These are phyloP conservation scores for Drosophila maculinotata DNA, from an alignment of 2,888 invertebrate genomes.

Conservation along the genomic window DNA sequence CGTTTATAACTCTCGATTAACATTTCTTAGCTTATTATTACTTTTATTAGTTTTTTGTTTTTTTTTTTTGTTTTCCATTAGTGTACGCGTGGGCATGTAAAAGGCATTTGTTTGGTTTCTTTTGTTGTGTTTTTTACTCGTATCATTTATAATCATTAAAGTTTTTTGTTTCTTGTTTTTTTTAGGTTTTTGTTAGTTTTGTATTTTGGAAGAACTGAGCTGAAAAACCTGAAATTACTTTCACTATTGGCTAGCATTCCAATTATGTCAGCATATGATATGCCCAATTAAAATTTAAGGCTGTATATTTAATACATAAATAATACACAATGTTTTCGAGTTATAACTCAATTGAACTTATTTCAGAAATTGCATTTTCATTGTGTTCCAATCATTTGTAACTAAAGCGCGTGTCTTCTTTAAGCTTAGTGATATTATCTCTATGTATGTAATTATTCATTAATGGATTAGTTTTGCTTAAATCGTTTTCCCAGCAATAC, in stretches of 20 bases:
- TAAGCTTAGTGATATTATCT: slow-evolving; percentile 74
- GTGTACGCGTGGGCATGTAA: slow-evolving; percentile 81
- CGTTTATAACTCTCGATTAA: slow-evolving; percentile 41
- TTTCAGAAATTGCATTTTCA: slow-evolving; percentile 33
- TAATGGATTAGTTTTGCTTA: slow-evolving; percentile 59
- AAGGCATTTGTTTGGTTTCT: slow-evolving; percentile 81
- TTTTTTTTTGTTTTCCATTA: slow-evolving; percentile 37
- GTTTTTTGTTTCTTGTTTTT: slow-evolving; percentile 11
- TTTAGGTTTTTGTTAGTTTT: slow-evolving; percentile 21
- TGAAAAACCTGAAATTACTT: slow-evolving; percentile 70
- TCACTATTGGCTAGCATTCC: slow-evolving; percentile 49
- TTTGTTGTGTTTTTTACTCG: slow-evolving; percentile 30
- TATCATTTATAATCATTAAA: slow-evolving; percentile 40
- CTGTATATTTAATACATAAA: slow-evolving; percentile 20
- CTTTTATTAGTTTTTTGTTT: slow-evolving; percentile 26
- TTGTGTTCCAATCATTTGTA: slow-evolving; percentile 49
- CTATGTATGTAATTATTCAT: slow-evolving; percentile 53
- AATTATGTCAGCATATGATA: slow-evolving; percentile 52
- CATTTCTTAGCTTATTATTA: slow-evolving; percentile 34
- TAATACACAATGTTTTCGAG: slow-evolving; percentile 16
- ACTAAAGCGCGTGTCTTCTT: slow-evolving; percentile 64
- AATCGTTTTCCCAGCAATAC: slow-evolving; percentile 28
- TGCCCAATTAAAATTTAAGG: slow-evolving; percentile 51
- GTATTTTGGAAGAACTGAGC: slow-evolving; percentile 67
- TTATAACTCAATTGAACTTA: slow-evolving; percentile 32